Base-by-base conservation (phyloP, 35 echinoderm and acorn worm genomes). In the Nesometra sesokonis region DNA sequence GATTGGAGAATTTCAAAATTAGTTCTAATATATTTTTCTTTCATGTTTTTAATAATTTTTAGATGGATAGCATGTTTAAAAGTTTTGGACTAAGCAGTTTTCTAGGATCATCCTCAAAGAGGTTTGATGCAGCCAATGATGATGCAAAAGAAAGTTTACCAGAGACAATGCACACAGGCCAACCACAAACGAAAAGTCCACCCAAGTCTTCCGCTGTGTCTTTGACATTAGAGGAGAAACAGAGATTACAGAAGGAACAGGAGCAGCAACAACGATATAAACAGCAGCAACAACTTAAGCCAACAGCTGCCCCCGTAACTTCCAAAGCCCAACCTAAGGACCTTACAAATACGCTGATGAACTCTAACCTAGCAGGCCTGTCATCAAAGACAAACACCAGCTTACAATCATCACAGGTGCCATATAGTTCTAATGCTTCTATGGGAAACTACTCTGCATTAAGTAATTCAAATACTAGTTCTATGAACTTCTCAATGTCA, bases 221-320 rank as follows among this genome's bases (percentile, higher is more conserved):
- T 37, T 52, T 99, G 77, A 88, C 77, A 0, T 76, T 99, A 77
- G 90, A 94, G 30, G 96, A 99, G 77, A 99, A 99, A 77, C 96
- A 99, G 82, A 91, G 87, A 35, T 82, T 99, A 29, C 96, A 92
- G 46, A 99, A 94, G 35, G 96, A 99, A 76, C 96, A 99, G 78
- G 96, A 99, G 77, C 93, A 92, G 77, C 96, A 99, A 33, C 87
- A 93, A 77, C 84, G 93, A 39, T 83, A 90, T 32, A 99, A 99
- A 79, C 82, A 79, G 2, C 96, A 99, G 35, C 82, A 94, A 77
- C 87, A 90, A 8, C 82, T 99, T 23, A 19, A 84, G 17, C 33
- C 90, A 81, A 77, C 33, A 13, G 35, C 52, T 33, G 77, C 87
- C 0, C 33, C 47, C 9, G 37, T 47, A 85, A 36, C 34, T 39